Evolutionary conservation across 2,888 invertebrate species (phyloP).

Genomic region (Thera britannica): DNA sequence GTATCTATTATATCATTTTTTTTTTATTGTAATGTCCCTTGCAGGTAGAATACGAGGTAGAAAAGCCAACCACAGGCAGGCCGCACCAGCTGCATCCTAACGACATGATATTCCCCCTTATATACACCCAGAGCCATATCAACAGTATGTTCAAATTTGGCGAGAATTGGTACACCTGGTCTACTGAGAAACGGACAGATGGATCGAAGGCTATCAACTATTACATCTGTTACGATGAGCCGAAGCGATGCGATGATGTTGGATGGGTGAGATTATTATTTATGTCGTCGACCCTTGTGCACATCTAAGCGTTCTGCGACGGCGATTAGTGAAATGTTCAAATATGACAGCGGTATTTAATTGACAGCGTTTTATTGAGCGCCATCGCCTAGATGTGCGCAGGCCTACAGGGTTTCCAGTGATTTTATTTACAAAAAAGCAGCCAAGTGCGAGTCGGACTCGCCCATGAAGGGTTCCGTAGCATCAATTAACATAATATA

Average conservation of each 20-base stretch:
- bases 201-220: slow-evolving; percentile 72
- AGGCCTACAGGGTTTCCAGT: too few species aligned
- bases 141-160: slow-evolving; percentile 80
- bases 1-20: too few species aligned
- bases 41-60: slow-evolving; percentile 61
- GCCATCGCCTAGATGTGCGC: too few species aligned
- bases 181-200: slow-evolving; percentile 69
- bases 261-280: slow-evolving; percentile 65
- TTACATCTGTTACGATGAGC: slow-evolving; percentile 76
- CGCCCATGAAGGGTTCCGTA: too few species aligned
- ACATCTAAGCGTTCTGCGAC: too few species aligned
- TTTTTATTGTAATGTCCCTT: not conserved
- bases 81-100: slow-evolving; percentile 67
- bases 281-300: too few species aligned
- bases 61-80: slow-evolving; percentile 61
- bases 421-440: too few species aligned
- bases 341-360: too few species aligned
- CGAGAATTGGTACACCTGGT: slow-evolving; percentile 80
- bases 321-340: too few species aligned
- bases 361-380: too few species aligned
- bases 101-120: slow-evolving; percentile 74
- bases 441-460: too few species aligned
- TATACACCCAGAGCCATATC: slow-evolving; percentile 72
- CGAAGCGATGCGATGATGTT: slow-evolving; percentile 75
- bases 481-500: too few species aligned